phyloP scores from a whole-genome alignment of 2,797 vertebrate genomes.

The Muscicapa striata region DNA sequence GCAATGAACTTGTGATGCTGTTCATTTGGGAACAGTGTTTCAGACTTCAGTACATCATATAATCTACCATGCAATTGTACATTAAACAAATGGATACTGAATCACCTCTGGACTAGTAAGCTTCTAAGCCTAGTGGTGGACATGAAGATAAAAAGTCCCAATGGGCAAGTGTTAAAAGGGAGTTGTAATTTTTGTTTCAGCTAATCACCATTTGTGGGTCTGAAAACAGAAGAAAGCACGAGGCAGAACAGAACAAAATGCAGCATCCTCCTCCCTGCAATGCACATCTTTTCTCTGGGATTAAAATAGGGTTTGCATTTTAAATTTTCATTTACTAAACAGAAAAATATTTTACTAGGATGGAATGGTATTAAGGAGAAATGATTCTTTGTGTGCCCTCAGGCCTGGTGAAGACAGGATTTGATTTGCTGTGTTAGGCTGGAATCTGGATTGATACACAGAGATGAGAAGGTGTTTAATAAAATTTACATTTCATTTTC shows the following conservation, averaged over 20 bases:
- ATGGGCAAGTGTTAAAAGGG: conserved; percentile 51
- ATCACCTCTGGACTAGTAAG: conserved; percentile 39
- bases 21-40: not conserved
- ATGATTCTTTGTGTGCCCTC: conserved; percentile 79
- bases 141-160: conserved; percentile 56
- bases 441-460: conserved; percentile 87
- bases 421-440: conserved; percentile 86
- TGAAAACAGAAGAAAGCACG: conserved; percentile 22
- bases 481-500: conserved; percentile 91
- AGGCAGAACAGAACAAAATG: conserved; percentile 33
- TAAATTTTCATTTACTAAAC: conserved; percentile 85
- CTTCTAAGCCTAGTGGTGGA: conserved; percentile 33
- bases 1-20: not conserved
- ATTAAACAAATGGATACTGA: conserved; percentile 44
- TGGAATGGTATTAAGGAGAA: conserved; percentile 83
- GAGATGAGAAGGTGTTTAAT: conserved; percentile 89
- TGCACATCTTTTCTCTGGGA: conserved; percentile 71
- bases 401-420: conserved; percentile 82
- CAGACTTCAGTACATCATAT: not conserved
- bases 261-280: conserved; percentile 27
- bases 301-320: conserved; percentile 82
- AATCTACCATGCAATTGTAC: conserved; percentile 50
- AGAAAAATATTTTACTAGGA: conserved; percentile 84
- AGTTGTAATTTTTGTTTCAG: conserved; percentile 42
- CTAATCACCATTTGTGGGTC: conserved; percentile 4